Evolutionary conservation across 2,888 invertebrate genomes (phyloP).

Genomic region (Leptinotarsa peninsularis): DNA sequence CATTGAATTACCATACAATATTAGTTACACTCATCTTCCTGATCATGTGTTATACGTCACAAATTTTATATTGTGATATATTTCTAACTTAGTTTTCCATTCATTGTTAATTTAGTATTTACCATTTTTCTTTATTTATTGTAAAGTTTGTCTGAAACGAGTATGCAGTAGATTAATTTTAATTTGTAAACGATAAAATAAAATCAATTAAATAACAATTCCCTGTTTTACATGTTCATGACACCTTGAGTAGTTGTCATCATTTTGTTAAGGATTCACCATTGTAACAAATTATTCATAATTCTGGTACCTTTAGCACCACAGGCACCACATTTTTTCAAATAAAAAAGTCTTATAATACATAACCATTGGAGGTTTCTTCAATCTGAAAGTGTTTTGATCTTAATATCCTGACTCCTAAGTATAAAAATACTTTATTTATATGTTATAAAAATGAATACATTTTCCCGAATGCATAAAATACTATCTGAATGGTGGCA

Average conservation of each 20-base stretch:
- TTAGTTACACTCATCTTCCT: not conserved
- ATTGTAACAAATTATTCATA: not conserved
- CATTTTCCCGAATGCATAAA: no score
- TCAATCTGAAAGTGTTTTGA: no score
- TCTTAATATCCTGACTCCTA: no score
- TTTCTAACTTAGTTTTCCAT: not conserved
- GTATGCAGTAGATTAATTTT: not conserved
- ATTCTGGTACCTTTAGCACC: no score
- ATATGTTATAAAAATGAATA: no score
- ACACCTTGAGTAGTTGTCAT: not conserved
- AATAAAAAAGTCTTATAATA: no score
- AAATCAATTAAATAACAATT: not conserved
- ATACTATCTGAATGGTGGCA: no score
- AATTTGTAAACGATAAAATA: not conserved
- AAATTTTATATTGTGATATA: not conserved
- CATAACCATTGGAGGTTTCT: no score
- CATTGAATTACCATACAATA: not conserved
- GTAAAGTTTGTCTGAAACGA: not conserved
- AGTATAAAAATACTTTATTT: no score
- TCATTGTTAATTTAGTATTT: not conserved
- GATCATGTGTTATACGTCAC: slow-evolving; percentile 7
- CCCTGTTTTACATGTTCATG: not conserved
- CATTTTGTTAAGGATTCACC: not conserved
- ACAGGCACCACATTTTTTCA: no score
- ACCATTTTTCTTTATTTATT: not conserved